A percentile compares a stretch with the other conserved stretches of the same genome.
Conservation (phyloP, 1,140 invertebrate species). For the Thalassaphorura encarpata region DNA sequence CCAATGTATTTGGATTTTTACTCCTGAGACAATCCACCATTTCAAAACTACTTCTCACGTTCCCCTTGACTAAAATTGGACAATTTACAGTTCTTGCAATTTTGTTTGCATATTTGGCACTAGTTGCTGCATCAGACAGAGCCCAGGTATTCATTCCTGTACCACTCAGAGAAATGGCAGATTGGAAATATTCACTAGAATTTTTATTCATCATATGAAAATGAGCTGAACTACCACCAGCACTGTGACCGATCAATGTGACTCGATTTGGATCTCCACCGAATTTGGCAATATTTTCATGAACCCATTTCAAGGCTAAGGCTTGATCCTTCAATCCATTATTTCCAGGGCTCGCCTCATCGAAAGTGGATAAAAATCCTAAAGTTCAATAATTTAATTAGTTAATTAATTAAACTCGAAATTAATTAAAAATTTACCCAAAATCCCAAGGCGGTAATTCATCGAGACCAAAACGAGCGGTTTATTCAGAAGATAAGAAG, state of each 20-base stretch:
- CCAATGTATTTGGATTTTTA: constrained; percentile 2
- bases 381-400: neutral
- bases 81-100: neutral
- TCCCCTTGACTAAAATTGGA: neutral
- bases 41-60: neutral
- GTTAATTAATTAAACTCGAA: neutral
- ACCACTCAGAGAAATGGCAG: constrained; percentile 14
- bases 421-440: constrained; percentile 37
- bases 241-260: constrained; percentile 10
- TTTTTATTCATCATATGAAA: constrained; percentile 11
- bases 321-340: constrained; percentile 13
- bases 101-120: neutral
- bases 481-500: constrained; percentile 29
- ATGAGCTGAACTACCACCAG: constrained; percentile 8
- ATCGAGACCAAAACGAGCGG: constrained; percentile 30
- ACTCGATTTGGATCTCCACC: neutral
- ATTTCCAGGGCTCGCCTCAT: constrained; percentile 16
- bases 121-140: neutral
- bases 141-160: constrained; percentile 6
- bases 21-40: constrained; percentile 14
- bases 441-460: constrained; percentile 31
- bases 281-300: constrained; percentile 9
- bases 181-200: constrained; percentile 6
- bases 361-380: constrained; percentile 22
- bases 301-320: constrained; percentile 6